A percentile compares a stretch with the other conserved stretches of the same genome.
Evolutionary conservation across 1,140 invertebrate genomes (phyloP).

Genomic region (Ceratosolen fusciceps): DNA sequence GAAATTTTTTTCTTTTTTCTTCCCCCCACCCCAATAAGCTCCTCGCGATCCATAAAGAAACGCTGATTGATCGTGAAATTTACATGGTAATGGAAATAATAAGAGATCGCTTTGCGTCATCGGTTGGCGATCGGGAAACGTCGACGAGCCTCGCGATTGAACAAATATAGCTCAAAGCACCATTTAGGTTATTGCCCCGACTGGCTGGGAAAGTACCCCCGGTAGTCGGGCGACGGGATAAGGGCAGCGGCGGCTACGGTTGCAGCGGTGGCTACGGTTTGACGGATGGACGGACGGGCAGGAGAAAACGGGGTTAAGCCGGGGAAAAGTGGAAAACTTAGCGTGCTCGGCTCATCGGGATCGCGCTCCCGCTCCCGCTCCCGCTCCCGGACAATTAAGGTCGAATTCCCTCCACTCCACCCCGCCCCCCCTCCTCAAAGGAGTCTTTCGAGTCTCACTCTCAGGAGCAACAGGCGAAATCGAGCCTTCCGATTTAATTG

Average conservation of each 20-base stretch:
- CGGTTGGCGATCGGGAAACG: no score
- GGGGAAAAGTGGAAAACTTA: slow-evolving; percentile 25
- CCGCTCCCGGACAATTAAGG: slow-evolving; percentile 22
- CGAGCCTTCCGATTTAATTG: slow-evolving; percentile 9
- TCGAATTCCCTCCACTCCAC: slow-evolving; percentile 35
- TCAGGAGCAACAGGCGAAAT: background rate
- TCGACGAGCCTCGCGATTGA: no score
- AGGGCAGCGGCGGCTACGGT: no score
- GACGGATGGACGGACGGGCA: background rate
- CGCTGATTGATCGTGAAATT: background rate
- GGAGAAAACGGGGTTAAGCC: slow-evolving; percentile 20
- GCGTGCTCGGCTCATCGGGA: slow-evolving; percentile 8
- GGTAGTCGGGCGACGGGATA: no score
- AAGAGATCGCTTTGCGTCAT: background rate
- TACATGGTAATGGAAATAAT: background rate
- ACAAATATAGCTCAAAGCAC: no score
- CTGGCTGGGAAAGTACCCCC: no score
- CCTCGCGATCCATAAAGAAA: background rate
- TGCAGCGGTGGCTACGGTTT: no score
- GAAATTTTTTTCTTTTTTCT: no score
- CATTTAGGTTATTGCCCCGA: no score
- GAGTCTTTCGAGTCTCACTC: background rate
- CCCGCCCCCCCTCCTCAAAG: background rate
- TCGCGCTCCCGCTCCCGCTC: no score
- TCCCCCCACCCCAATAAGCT: background rate